phyloP scores from a whole-genome alignment of 2,888 invertebrate genomes.

The Laspeyria flexula region DNA sequence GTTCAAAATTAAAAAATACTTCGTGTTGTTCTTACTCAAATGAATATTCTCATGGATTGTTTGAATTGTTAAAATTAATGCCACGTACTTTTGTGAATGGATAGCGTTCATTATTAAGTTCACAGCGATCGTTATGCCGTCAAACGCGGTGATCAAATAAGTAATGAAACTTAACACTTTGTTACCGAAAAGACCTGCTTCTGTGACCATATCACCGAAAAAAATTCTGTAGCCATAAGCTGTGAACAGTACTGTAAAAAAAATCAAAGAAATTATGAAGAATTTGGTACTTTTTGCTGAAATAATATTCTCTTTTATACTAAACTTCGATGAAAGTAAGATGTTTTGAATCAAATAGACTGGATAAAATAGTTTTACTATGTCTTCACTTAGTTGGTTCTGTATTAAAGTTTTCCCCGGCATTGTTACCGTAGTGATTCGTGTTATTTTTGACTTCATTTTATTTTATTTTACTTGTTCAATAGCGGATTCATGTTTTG shows the following conservation, averaged over 20 bases:
- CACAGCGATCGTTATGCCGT: neutral
- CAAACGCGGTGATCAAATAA: neutral
- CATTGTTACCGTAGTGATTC: neutral
- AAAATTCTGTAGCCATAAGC: neutral
- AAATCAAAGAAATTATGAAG: neutral
- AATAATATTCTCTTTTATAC: conserved; percentile 21
- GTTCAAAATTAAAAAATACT: neutral
- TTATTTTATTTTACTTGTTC: too few relatives aligned
- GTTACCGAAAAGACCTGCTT: neutral
- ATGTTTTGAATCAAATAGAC: conserved; percentile 11
- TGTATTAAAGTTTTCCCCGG: neutral
- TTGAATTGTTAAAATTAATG: conserved; percentile 2
- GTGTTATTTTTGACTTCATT: too few relatives aligned
- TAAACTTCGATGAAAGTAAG: conserved; percentile 23
- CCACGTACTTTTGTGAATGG: conserved; percentile 1
- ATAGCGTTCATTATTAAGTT: neutral
- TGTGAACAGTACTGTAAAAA: neutral
- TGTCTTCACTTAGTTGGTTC: neutral
- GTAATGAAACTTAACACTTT: neutral
- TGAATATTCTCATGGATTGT: neutral
- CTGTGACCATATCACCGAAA: neutral
- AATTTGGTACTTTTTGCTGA: conserved; percentile 9
- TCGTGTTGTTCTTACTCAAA: neutral
- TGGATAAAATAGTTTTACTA: neutral
- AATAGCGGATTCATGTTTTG: too few relatives aligned